Conservation (phyloP, 2,888 invertebrate species). For the Nesidiocoris tenuis region DNA sequence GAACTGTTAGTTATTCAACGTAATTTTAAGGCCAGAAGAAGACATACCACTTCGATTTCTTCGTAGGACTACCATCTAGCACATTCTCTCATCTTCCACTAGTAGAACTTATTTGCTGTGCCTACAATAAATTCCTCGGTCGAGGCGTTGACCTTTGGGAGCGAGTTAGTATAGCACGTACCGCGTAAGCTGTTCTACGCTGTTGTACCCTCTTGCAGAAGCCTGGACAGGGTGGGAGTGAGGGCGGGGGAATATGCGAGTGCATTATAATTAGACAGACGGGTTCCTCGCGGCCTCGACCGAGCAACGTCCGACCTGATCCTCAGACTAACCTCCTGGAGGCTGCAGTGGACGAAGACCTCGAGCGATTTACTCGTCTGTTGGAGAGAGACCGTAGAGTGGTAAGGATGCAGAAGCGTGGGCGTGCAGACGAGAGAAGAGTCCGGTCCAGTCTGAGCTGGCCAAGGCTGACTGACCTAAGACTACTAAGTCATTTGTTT, state of each 20-base stretch:
- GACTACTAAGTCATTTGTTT: too few species aligned
- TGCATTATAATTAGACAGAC: slow-evolving; percentile 21
- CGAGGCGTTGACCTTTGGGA: not conserved
- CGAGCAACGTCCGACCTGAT: not conserved
- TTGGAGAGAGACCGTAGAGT: too few species aligned
- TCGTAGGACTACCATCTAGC: too few species aligned
- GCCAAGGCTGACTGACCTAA: slow-evolving; percentile 29
- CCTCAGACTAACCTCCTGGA: not conserved
- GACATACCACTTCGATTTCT: too few species aligned
- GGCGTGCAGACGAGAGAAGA: slow-evolving; percentile 35
- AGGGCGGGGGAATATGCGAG: slow-evolving; percentile 21
- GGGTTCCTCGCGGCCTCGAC: not conserved
- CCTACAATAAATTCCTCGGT: not conserved
- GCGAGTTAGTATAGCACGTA: not conserved
- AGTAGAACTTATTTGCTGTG: too few species aligned
- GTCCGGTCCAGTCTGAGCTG: slow-evolving; percentile 10
- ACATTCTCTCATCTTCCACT: not conserved
- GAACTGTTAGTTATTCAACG: too few species aligned
- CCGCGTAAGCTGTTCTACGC: not conserved
- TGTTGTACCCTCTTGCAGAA: too few species aligned
- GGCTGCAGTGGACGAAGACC: not conserved
- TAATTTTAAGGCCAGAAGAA: too few species aligned
- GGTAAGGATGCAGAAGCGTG: slow-evolving; percentile 5
- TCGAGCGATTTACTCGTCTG: slow-evolving; percentile 31
- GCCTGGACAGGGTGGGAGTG: not conserved